These are phyloP conservation scores for Pediacus dermestoides DNA, from an alignment of 2,888 invertebrate genomes.

Conservation along the genomic window DNA sequence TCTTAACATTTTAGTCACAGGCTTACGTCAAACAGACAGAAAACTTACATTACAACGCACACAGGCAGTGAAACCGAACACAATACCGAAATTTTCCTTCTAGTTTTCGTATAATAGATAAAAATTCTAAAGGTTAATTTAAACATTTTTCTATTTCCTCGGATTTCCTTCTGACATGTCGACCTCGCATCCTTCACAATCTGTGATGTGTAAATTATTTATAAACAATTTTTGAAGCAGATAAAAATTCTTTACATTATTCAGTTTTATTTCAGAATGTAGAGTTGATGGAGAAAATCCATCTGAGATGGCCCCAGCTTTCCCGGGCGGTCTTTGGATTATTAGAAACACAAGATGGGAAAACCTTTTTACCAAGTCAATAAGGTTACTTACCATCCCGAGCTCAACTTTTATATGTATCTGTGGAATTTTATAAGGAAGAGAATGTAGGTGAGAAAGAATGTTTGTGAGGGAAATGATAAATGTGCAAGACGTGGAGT, in stretches of 20 bases:
- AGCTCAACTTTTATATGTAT: too few species aligned
- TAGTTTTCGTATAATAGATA: too few species aligned
- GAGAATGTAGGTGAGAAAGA: constrained; percentile 12
- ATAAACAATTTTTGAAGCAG: constrained; percentile 13
- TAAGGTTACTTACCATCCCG: constrained; percentile 24
- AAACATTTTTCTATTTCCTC: too few species aligned
- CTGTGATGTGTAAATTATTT: constrained; percentile 7
- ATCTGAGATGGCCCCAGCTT: constrained; percentile 36
- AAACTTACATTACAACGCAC: constrained; percentile 27
- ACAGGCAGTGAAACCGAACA: too few species aligned
- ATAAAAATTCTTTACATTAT: constrained; percentile 40
- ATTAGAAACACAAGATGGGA: constrained; percentile 36
- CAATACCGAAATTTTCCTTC: too few species aligned
- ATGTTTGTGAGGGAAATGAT: too few species aligned
- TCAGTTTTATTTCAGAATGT: constrained; percentile 41
- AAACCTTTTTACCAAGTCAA: constrained; percentile 40
- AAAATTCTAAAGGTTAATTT: too few species aligned
- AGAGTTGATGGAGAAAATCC: constrained; percentile 35
- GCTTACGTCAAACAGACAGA: constrained; percentile 28
- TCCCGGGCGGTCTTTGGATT: constrained; percentile 35
- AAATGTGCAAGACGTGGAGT: too few species aligned
- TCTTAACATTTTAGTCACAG: constrained; percentile 45
- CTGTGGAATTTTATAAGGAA: too few species aligned
- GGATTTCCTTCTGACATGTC: too few species aligned
- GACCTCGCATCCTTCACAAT: too few species aligned